Evolutionary conservation across 2,797 vertebrate genomes (phyloP), one percentile per base, ranked within the genome.

Genomic region (Calcarius lapponicus): DNA sequence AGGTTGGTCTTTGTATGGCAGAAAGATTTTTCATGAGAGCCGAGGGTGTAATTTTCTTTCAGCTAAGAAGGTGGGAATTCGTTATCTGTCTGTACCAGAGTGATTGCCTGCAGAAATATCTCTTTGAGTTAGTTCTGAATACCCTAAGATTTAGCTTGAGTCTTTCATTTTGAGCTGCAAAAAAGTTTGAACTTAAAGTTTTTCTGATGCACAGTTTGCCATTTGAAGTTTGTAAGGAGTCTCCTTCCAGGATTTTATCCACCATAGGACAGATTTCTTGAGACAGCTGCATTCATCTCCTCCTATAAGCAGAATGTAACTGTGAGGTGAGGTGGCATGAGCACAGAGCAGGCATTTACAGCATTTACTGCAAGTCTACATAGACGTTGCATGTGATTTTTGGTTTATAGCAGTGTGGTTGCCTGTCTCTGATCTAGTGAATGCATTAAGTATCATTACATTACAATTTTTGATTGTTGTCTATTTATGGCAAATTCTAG

Each of bases 71-170:
- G 93, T 93, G 72, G 85, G 75, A 96, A 95, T 95, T 93, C 2
- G 75, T 96, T 92, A 95, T 96, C 96, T 94, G 75, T 86, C 91
- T 88, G 57, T 90, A 92, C 79, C 90, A 92, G 96, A 61, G 92
- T 91, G 91, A 96, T 88, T 92, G 91, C 95, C 94, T 96, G 87
- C 87, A 95, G 96, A 95, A 95, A 92, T 96, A 90, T 78, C 82
- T 93, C 72, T 90, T 86, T 0, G 8, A 90, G 90, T 91, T 91
- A 67, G 69, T 83, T 93, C 93, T 73, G 75, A 95, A 96, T 92
- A 80, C 69, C 26, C 72, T 74, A 91, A 95, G 85, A 96, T 94
- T 95, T 88, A 93, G 71, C 54, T 89, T 69, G 71, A 91, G 78
- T 91, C 89, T 92, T 92, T 94, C 36, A 88, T 91, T 96, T 60